phyloP scores from a whole-genome alignment of 2,888 invertebrate species.

The Ennomos erosarius region DNA sequence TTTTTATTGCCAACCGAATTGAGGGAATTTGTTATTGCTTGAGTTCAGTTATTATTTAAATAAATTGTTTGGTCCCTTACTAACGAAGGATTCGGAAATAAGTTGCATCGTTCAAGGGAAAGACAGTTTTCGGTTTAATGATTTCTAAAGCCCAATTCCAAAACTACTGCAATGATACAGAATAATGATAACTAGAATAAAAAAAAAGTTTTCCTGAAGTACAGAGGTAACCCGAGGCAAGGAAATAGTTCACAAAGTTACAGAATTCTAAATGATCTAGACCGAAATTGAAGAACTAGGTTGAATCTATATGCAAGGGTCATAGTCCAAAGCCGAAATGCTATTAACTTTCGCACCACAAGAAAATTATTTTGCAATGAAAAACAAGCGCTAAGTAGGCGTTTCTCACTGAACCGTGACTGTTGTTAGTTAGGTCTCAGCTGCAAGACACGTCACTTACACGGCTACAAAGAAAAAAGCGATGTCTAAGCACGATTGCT shows the following conservation, averaged over 20 bases:
- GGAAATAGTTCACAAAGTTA: no score
- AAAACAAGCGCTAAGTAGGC: conserved; percentile 2
- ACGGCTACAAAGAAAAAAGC: conserved; percentile 19
- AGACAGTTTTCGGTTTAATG: conserved; percentile 46
- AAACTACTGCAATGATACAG: neutral
- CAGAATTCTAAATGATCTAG: no score
- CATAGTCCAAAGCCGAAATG: neutral
- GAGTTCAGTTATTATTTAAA: neutral
- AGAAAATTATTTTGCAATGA: conserved; percentile 4
- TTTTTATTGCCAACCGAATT: conserved; percentile 14
- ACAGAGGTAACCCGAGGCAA: no score
- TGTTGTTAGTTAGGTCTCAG: neutral
- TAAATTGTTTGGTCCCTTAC: conserved; percentile 57
- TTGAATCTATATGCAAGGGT: no score
- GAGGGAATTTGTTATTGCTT: neutral
- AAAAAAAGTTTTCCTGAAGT: no score
- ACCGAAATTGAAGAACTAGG: no score
- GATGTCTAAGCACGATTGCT: conserved; percentile 7
- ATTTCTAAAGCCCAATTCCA: conserved; percentile 17
- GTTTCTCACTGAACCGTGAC: conserved; percentile 19
- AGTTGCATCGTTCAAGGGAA: conserved; percentile 41
- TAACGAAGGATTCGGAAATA: conserved; percentile 48
- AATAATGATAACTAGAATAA: no score
- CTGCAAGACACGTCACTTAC: conserved; percentile 10
- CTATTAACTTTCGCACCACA: conserved; percentile 22